Evolutionary conservation across 2,888 invertebrate genomes (phyloP), one percentile per base, ranked within the genome.

Genomic region (Athetis lepigone): DNA sequence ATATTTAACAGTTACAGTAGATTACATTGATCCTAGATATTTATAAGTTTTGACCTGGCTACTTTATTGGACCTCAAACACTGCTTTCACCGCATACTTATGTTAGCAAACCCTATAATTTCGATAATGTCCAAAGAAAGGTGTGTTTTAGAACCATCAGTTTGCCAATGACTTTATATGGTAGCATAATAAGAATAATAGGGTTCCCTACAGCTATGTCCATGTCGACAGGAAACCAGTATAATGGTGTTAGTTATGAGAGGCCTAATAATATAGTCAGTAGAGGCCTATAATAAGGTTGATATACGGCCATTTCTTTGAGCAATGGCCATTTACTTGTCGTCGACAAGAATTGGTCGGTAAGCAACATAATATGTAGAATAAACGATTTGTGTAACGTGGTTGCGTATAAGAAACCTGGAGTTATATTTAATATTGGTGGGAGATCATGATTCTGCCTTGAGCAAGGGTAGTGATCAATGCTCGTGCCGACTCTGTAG

Each of bases 81-180:
- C 33, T 25, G 2, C 11, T 13, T 16, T 4, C 9, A n/a, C n/a
- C n/a, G n/a, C n/a, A 13, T 25, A 19, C 36, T 2, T 13, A 11
- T 19, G 2, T 13, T 1, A 18, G 19, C 33, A 33, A 19, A 45
- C 29, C 16, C 23, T 39, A 11, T 16, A 13, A 63, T 69, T 37
- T 45, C 0, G 13, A 1, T 69, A 45, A 59, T 37, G 63, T 46
- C n/a, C 29, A 25, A 33, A 45, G 29, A 25, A 63, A 69, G 59
- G 19, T 18, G 3, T 57, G 36, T 27, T 68, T 8, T 57, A 43
- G 11, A 11, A 16, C 21, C 42, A 18, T 57, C n/a, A 23, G 18
- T 29, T 69, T 29, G 27, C 2, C 6, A 57, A 1, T 6, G 27
- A 29, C 59, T 23, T 1, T 29, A 37, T 69, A 63, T 19, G 59